A percentile compares a stretch with the other conserved stretches of the same genome.
Evolutionary conservation across 1,140 invertebrate genomes (phyloP).

Genomic region (Drosophila pseudoobscura): DNA sequence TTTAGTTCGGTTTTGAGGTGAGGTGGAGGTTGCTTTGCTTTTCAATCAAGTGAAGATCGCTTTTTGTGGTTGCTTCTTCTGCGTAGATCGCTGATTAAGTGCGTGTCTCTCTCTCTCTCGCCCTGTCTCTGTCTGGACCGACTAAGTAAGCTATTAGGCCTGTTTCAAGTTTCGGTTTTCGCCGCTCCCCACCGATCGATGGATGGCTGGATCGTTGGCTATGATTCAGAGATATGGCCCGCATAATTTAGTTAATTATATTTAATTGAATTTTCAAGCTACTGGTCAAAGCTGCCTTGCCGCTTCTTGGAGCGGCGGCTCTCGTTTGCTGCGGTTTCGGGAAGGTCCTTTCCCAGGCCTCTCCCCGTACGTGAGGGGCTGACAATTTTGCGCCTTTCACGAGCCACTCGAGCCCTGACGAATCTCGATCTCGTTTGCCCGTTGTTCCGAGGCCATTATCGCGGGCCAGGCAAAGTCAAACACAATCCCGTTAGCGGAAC

Average conservation of each 20-base stretch:
- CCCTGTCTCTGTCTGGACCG: conserved; percentile 19
- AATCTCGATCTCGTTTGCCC: conserved; percentile 57
- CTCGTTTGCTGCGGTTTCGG: background rate
- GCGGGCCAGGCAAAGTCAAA: conserved; percentile 53
- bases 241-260: conserved; percentile 82
- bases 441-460: conserved; percentile 56
- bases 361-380: conserved; percentile 47
- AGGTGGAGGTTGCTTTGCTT: conserved; percentile 35
- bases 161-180: conserved; percentile 51
- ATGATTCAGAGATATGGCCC: conserved; percentile 61
- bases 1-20: conserved; percentile 15
- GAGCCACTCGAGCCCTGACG: conserved; percentile 63
- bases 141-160: conserved; percentile 82
- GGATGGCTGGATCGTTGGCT: conserved; percentile 41
- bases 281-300: conserved; percentile 56
- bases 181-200: conserved; percentile 1
- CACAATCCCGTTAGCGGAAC: background rate
- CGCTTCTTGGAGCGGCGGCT: conserved; percentile 15
- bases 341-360: conserved; percentile 51
- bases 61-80: conserved; percentile 19
- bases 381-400: conserved; percentile 70
- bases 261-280: conserved; percentile 80
- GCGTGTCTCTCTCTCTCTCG: conserved; percentile 37
- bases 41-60: conserved; percentile 19
- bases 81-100: conserved; percentile 76